Conservation (phyloP, 2,888 invertebrate species). For the Monopis laevigella region DNA sequence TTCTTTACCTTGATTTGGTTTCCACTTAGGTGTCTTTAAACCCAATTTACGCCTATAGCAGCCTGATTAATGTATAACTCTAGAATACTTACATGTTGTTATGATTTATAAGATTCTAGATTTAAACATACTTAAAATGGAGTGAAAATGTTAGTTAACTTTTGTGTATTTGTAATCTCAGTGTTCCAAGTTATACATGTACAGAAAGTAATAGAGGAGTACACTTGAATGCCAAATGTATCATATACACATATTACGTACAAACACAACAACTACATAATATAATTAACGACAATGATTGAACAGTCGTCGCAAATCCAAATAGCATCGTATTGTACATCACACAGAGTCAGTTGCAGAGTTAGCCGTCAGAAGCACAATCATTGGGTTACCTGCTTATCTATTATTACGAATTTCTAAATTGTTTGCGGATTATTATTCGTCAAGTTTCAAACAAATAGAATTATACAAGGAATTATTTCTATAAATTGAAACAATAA, state of each 20-base stretch:
- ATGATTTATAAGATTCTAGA: neutral
- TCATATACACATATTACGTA: constrained; percentile 62
- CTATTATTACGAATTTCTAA: too few species aligned
- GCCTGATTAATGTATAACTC: constrained; percentile 35
- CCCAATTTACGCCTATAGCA: constrained; percentile 51
- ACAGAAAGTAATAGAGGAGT: constrained; percentile 48
- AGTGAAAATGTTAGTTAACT: constrained; percentile 12
- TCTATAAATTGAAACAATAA: too few species aligned
- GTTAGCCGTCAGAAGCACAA: too few species aligned
- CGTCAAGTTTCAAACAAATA: too few species aligned
- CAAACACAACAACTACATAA: constrained; percentile 61
- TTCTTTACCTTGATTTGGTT: constrained; percentile 85
- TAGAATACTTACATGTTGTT: constrained; percentile 40
- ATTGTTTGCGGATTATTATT: too few species aligned
- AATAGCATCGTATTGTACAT: too few species aligned
- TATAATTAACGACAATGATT: constrained; percentile 56
- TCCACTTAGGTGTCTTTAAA: constrained; percentile 76
- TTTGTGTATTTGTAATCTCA: constrained; percentile 25
- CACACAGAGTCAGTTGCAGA: too few species aligned
- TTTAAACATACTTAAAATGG: constrained; percentile 2
- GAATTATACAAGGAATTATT: too few species aligned
- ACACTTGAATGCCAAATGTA: constrained; percentile 37
- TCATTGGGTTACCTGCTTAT: too few species aligned
- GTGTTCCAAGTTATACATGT: constrained; percentile 44
- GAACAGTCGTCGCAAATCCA: constrained; percentile 64